A percentile compares a stretch with the other conserved stretches of the same genome.
Evolutionary conservation across 2,888 invertebrate species (phyloP).

Genomic region (Amphipyra tragopoginis): DNA sequence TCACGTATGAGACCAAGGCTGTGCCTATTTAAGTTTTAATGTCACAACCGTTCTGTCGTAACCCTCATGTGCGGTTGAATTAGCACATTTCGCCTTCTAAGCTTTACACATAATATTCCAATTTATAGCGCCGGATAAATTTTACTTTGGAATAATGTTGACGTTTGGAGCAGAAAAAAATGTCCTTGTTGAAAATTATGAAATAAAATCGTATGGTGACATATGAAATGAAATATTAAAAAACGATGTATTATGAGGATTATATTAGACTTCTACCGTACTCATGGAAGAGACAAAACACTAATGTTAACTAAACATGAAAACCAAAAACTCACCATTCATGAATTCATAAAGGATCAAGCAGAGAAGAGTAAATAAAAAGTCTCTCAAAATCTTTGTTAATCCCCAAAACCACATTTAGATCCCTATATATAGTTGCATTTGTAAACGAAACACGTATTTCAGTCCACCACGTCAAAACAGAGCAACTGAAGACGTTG

Average conservation of each 20-base stretch:
- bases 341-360: too few relatives aligned
- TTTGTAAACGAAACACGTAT: constrained; percentile 3
- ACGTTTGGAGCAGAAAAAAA: background rate
- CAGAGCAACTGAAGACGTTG: constrained; percentile 21
- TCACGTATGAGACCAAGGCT: constrained; percentile 30
- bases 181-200: too few relatives aligned
- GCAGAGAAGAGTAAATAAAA: too few relatives aligned
- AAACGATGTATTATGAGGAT: too few relatives aligned
- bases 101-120: constrained; percentile 8
- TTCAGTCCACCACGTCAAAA: constrained; percentile 12
- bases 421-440: background rate
- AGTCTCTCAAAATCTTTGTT: too few relatives aligned
- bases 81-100: constrained; percentile 21
- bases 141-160: background rate
- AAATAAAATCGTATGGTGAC: too few relatives aligned
- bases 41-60: constrained; percentile 17
- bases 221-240: too few relatives aligned
- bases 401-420: background rate
- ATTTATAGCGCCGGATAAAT: constrained; percentile 11
- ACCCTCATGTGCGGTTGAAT: constrained; percentile 20
- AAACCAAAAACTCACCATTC: too few relatives aligned
- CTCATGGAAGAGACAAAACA: too few relatives aligned
- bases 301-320: too few relatives aligned
- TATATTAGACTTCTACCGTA: too few relatives aligned
- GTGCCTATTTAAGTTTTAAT: constrained; percentile 45